These are phyloP conservation scores for Trachops cirrhosus DNA, from an alignment of 2,797 vertebrate species.

Conservation along the genomic window DNA sequence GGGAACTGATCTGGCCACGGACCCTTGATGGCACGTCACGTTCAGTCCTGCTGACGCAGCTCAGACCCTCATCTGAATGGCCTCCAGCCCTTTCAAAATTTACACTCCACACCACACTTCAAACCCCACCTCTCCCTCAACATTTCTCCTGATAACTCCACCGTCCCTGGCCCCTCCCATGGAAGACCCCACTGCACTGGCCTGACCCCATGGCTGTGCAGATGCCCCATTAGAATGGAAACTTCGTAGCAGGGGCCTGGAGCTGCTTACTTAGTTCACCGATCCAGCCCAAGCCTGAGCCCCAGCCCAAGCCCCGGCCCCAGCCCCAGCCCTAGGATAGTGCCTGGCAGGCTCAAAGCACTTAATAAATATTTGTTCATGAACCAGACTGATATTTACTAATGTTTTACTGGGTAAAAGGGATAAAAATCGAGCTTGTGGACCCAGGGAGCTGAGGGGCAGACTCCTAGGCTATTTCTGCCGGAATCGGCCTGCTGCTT, in stretches of 20 bases:
- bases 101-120: background rate
- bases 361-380: conserved; percentile 13
- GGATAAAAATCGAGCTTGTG: conserved; percentile 14
- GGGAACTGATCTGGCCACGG: background rate
- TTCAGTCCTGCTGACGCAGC: background rate
- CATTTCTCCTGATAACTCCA: background rate
- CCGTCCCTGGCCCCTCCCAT: rapidly evolving
- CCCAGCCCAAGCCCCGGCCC: background rate
- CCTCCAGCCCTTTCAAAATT: background rate
- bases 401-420: background rate
- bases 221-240: background rate
- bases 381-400: background rate
- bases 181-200: background rate
- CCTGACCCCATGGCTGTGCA: background rate
- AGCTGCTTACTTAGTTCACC: background rate
- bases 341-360: background rate
- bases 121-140: background rate
- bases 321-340: background rate
- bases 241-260: background rate
- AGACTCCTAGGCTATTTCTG: conserved; percentile 22
- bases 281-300: background rate
- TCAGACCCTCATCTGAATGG: background rate
- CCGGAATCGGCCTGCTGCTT: background rate
- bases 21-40: background rate
- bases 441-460: background rate